Conservation (phyloP, 2,113 vertebrate species). For the Phocoena sinus region DNA sequence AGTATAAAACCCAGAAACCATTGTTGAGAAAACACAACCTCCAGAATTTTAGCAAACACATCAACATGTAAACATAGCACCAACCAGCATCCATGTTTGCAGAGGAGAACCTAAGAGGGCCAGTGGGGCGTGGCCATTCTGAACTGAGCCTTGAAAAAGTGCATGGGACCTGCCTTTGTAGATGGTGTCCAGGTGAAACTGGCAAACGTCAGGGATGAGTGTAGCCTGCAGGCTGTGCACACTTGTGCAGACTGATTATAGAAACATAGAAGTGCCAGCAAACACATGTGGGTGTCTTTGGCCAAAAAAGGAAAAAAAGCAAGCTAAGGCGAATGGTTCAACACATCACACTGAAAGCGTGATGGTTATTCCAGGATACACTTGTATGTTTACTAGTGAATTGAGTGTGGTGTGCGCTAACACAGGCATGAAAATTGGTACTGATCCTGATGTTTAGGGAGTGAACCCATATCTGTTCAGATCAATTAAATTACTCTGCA, state of each 20-base stretch:
- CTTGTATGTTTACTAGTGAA: neutral
- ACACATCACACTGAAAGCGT: too few relatives aligned
- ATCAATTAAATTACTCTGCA: neutral
- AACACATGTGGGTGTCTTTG: neutral
- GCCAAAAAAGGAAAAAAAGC: neutral
- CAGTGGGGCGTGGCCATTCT: neutral
- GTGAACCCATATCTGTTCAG: neutral
- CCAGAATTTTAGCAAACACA: neutral
- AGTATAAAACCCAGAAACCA: neutral
- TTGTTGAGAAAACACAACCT: neutral
- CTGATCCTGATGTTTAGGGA: neutral
- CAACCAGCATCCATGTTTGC: neutral
- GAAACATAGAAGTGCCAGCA: neutral
- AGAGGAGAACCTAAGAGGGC: neutral
- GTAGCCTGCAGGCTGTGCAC: neutral
- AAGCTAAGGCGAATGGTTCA: neutral
- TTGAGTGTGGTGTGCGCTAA: neutral
- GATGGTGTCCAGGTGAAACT: neutral
- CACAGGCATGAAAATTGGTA: neutral
- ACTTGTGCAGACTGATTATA: neutral
- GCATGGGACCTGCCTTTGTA: neutral
- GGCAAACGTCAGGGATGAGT: neutral
- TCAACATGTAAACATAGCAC: neutral
- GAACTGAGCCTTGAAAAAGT: neutral
- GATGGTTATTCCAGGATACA: neutral